A percentile compares a stretch with the other conserved stretches of the same genome.
Conservation (phyloP, 2,113 vertebrate species). For the Microcebus tavaratra region DNA sequence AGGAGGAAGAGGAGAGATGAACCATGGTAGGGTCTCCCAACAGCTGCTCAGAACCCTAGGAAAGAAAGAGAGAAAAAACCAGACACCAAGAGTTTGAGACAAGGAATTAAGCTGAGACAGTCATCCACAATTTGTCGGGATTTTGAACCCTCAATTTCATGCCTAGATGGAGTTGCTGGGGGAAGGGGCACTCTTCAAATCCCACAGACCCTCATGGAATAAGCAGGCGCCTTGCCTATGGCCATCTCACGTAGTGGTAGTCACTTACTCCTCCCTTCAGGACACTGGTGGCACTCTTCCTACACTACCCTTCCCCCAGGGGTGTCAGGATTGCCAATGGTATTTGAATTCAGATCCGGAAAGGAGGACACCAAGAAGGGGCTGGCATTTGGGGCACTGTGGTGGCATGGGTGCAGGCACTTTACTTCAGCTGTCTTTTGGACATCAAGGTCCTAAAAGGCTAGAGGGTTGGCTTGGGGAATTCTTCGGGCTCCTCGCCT, state of each 20-base stretch:
- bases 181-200: not conserved
- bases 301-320: not conserved
- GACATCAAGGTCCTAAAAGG: not conserved
- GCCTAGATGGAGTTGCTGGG: not conserved
- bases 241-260: not conserved
- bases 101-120: not conserved
- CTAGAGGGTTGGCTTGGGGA: not conserved
- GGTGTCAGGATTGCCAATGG: not conserved
- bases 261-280: not conserved
- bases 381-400: not conserved
- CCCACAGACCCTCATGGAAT: not conserved
- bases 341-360: slow-evolving; percentile 22
- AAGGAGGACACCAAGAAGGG: not conserved
- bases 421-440: slow-evolving; percentile 36
- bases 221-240: not conserved
- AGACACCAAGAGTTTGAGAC: slow-evolving; percentile 22
- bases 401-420: not conserved
- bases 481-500: not conserved
- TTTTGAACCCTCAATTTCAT: slow-evolving; percentile 1
- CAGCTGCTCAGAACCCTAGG: not conserved
- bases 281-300: not conserved
- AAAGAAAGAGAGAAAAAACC: not conserved
- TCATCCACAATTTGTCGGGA: not conserved
- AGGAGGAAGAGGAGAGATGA: slow-evolving; percentile 57
- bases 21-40: slow-evolving; percentile 45